These are phyloP conservation scores for Eremobia ochroleuca DNA, from an alignment of 2,888 invertebrate species.

Conservation along the genomic window DNA sequence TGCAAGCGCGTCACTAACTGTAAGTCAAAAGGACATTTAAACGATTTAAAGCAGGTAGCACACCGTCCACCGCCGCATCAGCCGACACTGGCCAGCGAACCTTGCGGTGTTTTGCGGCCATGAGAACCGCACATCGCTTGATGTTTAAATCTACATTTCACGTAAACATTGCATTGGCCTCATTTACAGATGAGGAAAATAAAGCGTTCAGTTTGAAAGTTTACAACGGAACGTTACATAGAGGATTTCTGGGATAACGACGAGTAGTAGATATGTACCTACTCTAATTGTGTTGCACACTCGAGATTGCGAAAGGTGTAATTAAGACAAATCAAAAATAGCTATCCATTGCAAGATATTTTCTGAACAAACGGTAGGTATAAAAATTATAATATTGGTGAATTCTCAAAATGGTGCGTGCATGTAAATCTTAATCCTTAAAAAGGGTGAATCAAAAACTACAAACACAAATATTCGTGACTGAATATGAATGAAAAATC, in stretches of 20 bases:
- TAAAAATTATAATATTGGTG: not conserved
- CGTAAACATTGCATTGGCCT: slow-evolving; percentile 34
- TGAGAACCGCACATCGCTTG: slow-evolving; percentile 44
- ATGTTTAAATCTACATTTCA: slow-evolving; percentile 45
- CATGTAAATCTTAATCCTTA: not conserved
- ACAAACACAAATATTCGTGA: not conserved
- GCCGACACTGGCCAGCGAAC: slow-evolving; percentile 27
- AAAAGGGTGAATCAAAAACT: not conserved
- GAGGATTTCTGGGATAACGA: slow-evolving; percentile 8
- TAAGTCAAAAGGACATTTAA: slow-evolving; percentile 15
- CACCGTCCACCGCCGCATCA: slow-evolving; percentile 1
- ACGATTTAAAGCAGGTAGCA: slow-evolving; percentile 29
- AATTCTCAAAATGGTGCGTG: not conserved
- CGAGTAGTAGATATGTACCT: not conserved
- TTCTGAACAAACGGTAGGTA: not conserved
- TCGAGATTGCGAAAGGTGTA: slow-evolving; percentile 2
- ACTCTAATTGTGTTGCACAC: not conserved
- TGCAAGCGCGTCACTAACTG: not conserved
- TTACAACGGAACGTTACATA: not conserved
- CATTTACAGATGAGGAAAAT: slow-evolving; percentile 25
- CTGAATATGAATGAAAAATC: slow-evolving; percentile 27
- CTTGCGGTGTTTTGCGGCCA: slow-evolving; percentile 31
- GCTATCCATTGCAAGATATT: not conserved
- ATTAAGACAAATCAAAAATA: not conserved
- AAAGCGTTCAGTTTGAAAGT: slow-evolving; percentile 12